Evolutionary conservation across 2,113 vertebrate genomes (phyloP), one percentile per base, ranked within the genome.

Genomic region (Aramus guarauna): DNA sequence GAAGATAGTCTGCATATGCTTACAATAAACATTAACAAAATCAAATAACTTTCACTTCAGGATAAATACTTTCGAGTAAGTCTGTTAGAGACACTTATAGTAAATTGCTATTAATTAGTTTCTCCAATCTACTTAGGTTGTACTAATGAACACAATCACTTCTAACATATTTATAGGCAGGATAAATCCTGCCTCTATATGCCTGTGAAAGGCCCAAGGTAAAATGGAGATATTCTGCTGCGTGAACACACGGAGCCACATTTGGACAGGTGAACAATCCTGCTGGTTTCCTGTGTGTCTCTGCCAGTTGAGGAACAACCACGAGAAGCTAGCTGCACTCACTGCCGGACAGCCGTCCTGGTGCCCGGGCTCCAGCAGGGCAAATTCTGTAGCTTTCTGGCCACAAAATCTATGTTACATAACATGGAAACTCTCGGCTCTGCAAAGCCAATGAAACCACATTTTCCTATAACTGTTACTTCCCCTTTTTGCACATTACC

Each of bases 381-480:
- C 69, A 56, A 85, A 90, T 41, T 41, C 69, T 34, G 58, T 15
- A 72, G 53, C 53, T 56, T 78, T 75, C 64, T 95, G 79, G 27
- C 36, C 91, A 87, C 73, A 59, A 78, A 92, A 89, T 30, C 20
- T 55, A 47, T 48, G 39, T 96, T 95, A 93, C 93, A 79, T 96
- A 96, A 95, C 60, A 91, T 29, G 56, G 94, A 94, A 97, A 96
- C 73, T 78, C 91, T 88, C 88, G 91, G 83, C 94, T 94, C 80
- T 95, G 97, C 96, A 95, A 94, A 94, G 89, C 89, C 92, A 87
- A 75, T 9, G 80, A 87, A 97, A 94, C 94, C 92, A 78, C 95
- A 82, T 94, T 97, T 96, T 96, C 94, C 89, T 92, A 89, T 92
- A 94, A 91, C 81, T 1, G 69, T 60, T 91, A 60, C 95, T 97